These are phyloP conservation scores for Dolichallabes microphthalmus DNA, from an alignment of 2,113 vertebrate genomes.

Conservation along the genomic window DNA sequence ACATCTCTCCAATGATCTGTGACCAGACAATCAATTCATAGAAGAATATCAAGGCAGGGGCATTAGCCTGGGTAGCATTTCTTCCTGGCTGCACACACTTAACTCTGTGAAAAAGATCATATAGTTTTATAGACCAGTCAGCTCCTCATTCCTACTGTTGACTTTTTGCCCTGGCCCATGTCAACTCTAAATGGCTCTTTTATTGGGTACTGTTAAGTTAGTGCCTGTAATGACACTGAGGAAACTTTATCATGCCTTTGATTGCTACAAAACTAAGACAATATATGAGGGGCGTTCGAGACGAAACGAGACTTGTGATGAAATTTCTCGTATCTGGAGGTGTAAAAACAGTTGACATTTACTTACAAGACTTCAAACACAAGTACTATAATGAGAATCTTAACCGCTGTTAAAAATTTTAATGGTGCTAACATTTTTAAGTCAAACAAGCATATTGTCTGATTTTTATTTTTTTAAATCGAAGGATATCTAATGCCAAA, in stretches of 20 bases:
- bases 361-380: too few relatives aligned
- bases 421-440: too few relatives aligned
- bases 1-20: neutral
- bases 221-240: neutral
- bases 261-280: neutral
- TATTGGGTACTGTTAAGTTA: neutral
- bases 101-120: constrained; percentile 33
- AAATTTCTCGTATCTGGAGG: too few relatives aligned
- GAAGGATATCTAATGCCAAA: too few relatives aligned
- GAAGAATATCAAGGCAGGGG: neutral
- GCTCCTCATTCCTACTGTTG: constrained; percentile 25
- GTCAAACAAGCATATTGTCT: too few relatives aligned
- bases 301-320: too few relatives aligned
- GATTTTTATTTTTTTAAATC: too few relatives aligned
- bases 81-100: constrained; percentile 20
- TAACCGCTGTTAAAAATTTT: too few relatives aligned
- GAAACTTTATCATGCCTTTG: neutral
- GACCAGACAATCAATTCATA: neutral
- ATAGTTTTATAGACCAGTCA: constrained; percentile 42
- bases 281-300: neutral
- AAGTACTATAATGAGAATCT: too few relatives aligned
- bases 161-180: constrained; percentile 4
- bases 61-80: constrained; percentile 1
- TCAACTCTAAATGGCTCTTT: neutral
- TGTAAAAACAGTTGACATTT: too few relatives aligned